Evolutionary conservation across 2,888 invertebrate genomes (phyloP).

Genomic region (Seladonia tumulorum): DNA sequence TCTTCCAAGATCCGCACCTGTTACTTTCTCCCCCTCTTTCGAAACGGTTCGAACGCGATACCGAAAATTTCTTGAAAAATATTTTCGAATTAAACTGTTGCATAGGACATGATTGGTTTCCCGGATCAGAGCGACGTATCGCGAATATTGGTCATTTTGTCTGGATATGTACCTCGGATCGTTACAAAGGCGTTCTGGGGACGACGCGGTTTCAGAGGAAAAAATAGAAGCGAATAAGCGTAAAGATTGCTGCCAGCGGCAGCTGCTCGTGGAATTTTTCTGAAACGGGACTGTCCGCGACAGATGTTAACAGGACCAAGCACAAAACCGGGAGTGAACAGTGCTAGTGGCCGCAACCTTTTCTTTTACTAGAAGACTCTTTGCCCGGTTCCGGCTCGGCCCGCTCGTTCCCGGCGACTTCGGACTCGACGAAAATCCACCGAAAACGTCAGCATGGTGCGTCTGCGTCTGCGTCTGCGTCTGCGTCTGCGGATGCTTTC

Average conservation of each 20-base stretch:
- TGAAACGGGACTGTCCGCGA: constrained; percentile 61
- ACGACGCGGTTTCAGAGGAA: constrained; percentile 9
- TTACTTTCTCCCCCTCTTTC: too few species aligned
- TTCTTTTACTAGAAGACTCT: constrained; percentile 32
- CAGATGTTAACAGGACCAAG: constrained; percentile 69
- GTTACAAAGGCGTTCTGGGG: constrained; percentile 26
- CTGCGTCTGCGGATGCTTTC: background rate
- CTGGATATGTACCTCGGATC: constrained; percentile 28
- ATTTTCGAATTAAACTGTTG: background rate
- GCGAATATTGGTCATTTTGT: constrained; percentile 28
- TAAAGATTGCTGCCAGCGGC: constrained; percentile 45
- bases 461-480: too few species aligned
- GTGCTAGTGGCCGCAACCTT: constrained; percentile 19
- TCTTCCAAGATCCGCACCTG: too few species aligned
- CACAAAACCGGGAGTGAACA: constrained; percentile 48
- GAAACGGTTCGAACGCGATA: too few species aligned
- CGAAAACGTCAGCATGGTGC: background rate
- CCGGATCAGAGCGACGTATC: background rate
- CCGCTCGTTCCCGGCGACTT: constrained; percentile 7
- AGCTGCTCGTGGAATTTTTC: constrained; percentile 62
- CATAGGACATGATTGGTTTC: background rate
- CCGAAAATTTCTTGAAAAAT: too few species aligned
- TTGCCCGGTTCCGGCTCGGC: constrained; percentile 20
- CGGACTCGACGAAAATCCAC: background rate
- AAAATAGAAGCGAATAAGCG: constrained; percentile 42